Conservation (phyloP, 2,888 invertebrate genomes). For the Leptarthrus brevirostris region DNA sequence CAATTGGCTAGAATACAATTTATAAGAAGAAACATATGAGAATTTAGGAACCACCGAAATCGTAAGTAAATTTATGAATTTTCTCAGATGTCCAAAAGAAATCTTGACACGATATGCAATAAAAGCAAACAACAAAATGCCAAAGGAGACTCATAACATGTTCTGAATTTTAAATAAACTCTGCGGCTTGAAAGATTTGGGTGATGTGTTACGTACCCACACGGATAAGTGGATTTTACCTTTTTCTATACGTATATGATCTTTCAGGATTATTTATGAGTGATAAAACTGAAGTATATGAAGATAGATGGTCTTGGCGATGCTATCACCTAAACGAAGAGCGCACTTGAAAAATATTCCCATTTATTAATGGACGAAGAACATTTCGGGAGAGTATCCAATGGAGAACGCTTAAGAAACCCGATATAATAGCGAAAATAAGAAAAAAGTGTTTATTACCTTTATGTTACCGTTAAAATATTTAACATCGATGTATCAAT, state of each 20-base stretch:
- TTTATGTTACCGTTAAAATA: slow-evolving; percentile 16
- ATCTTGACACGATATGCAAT: neutral
- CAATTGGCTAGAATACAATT: no score
- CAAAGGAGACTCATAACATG: slow-evolving; percentile 16
- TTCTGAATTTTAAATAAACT: slow-evolving; percentile 45
- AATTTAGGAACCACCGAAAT: no score
- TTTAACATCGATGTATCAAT: neutral
- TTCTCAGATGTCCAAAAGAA: neutral
- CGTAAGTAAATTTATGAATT: neutral
- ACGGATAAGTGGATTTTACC: slow-evolving; percentile 15
- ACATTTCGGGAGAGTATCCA: neutral
- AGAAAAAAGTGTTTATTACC: slow-evolving; percentile 9
- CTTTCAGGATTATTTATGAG: slow-evolving; percentile 47
- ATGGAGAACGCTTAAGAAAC: no score
- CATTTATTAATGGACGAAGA: slow-evolving; percentile 4
- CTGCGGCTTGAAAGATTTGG: slow-evolving; percentile 5
- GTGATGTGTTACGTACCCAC: neutral
- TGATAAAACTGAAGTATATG: slow-evolving; percentile 49
- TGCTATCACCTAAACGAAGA: slow-evolving; percentile 17
- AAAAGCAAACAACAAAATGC: slow-evolving; percentile 9
- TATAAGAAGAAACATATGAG: no score
- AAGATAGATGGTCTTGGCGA: slow-evolving; percentile 44
- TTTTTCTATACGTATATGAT: slow-evolving; percentile 14
- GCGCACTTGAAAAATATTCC: neutral
- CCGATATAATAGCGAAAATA: neutral